A percentile compares a stretch with the other conserved stretches of the same genome.
These are phyloP conservation scores for Ptychochromis oligacanthus DNA, from an alignment of 2,113 vertebrate genomes.

Conservation along the genomic window DNA sequence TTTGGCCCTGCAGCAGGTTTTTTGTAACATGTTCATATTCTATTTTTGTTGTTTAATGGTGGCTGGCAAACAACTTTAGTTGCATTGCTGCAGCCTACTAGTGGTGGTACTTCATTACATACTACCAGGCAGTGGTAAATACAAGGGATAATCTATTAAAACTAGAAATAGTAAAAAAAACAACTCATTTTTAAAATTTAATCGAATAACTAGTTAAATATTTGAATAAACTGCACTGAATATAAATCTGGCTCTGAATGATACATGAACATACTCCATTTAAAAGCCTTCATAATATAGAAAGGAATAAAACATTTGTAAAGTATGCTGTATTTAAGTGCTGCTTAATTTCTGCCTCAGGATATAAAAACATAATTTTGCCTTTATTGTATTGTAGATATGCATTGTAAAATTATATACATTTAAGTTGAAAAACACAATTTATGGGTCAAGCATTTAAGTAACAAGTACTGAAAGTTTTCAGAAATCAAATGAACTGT, in stretches of 20 bases:
- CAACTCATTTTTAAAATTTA: fast-evolving
- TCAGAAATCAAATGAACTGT: neutral
- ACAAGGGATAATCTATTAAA: neutral
- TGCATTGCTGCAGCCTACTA: neutral
- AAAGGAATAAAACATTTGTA: neutral
- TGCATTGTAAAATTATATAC: neutral
- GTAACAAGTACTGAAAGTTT: neutral
- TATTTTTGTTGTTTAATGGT: no score
- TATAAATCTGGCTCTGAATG: neutral
- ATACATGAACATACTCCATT: neutral
- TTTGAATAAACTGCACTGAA: neutral
- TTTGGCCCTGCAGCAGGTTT: no score
- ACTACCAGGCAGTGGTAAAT: neutral
- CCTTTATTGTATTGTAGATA: neutral
- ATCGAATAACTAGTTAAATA: neutral
- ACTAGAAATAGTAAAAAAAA: neutral
- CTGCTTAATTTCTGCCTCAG: neutral
- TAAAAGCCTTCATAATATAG: neutral
- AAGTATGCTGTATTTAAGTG: neutral
- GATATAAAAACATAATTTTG: neutral
- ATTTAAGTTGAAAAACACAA: neutral
- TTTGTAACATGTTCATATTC: no score
- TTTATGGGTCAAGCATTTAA: neutral
- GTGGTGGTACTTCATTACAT: neutral
- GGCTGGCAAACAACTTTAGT: neutral